phyloP scores from a whole-genome alignment of 1,140 invertebrate genomes.

The Helicoverpa armigera region DNA sequence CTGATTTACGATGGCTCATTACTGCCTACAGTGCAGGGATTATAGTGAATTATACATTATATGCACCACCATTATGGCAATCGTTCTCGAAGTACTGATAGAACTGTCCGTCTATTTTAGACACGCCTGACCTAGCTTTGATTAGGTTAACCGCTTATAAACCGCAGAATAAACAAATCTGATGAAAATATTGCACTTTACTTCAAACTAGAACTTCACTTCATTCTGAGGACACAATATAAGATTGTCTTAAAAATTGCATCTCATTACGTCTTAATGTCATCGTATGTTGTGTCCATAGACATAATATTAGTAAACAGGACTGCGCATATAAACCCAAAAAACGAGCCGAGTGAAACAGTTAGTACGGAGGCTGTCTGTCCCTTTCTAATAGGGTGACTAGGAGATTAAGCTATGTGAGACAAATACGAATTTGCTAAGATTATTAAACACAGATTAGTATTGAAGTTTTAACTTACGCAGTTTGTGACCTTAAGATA shows the following conservation, averaged over 20 bases:
- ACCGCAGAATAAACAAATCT: conserved; percentile 60
- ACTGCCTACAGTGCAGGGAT: conserved; percentile 20
- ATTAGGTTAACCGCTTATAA: conserved; percentile 53
- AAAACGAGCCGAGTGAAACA: too few species aligned
- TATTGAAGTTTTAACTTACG: too few species aligned
- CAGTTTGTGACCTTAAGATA: too few species aligned
- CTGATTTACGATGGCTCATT: conserved; percentile 46
- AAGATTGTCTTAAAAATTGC: too few species aligned
- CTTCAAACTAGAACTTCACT: conserved; percentile 20
- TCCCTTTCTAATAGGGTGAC: too few species aligned
- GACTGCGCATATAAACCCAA: too few species aligned
- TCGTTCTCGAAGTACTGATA: conserved; percentile 39
- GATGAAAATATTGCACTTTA: conserved; percentile 67
- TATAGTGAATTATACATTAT: conserved; percentile 35
- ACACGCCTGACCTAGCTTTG: conserved; percentile 33
- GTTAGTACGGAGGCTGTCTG: too few species aligned
- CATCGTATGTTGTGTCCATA: conserved; percentile 58
- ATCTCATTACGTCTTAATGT: conserved; percentile 61
- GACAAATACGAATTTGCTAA: too few species aligned
- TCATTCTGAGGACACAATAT: too few species aligned
- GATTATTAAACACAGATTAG: too few species aligned
- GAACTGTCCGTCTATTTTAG: conserved; percentile 47
- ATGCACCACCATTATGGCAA: conserved; percentile 22
- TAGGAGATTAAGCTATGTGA: too few species aligned
- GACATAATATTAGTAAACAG: too few species aligned